A percentile compares a stretch with the other conserved stretches of the same genome.
These are phyloP conservation scores for Diaperis boleti DNA, from an alignment of 2,888 invertebrate genomes.

Conservation along the genomic window DNA sequence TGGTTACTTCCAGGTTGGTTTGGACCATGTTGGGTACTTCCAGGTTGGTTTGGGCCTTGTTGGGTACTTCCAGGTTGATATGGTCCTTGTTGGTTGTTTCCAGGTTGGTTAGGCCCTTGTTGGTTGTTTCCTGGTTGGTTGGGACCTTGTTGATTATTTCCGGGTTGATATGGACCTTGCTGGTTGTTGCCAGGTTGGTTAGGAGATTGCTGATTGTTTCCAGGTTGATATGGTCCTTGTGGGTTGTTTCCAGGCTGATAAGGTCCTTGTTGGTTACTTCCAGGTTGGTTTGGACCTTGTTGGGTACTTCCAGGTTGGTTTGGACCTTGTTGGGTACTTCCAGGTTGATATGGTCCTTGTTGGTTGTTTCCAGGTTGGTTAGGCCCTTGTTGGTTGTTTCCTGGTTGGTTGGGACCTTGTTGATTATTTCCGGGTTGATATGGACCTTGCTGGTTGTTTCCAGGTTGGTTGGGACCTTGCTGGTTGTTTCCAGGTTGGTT, in stretches of 20 bases:
- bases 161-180: no score
- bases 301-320: no score
- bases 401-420: conserved; percentile 11
- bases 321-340: conserved; percentile 32
- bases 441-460: conserved; percentile 19
- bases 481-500: conserved; percentile 15
- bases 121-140: no score
- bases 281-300: no score
- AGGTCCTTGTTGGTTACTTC: no score
- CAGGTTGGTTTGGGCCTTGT: background rate
- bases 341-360: conserved; percentile 41
- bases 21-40: conserved; percentile 10
- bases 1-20: conserved; percentile 15
- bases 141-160: no score
- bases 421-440: conserved; percentile 29
- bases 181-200: no score
- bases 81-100: no score
- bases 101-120: no score
- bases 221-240: no score
- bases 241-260: no score
- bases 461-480: conserved; percentile 1
- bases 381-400: conserved; percentile 33
- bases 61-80: conserved; percentile 36
- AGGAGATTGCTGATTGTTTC: no score
- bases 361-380: conserved; percentile 22